phyloP scores from a whole-genome alignment of 2,113 vertebrate genomes.

The Bos taurus region DNA sequence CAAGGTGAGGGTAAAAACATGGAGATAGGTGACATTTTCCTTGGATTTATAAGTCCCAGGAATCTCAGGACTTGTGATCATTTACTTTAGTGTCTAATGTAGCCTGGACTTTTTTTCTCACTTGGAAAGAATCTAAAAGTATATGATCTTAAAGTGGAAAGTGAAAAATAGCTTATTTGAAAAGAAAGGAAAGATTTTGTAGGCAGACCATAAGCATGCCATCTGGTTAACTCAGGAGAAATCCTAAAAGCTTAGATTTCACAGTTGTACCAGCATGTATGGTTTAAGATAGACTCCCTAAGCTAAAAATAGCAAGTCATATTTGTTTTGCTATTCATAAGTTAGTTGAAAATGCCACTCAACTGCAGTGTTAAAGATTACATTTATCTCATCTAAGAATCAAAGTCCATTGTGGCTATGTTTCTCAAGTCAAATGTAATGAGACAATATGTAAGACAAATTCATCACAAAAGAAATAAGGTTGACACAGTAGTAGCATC shows the following conservation, averaged over 20 bases:
- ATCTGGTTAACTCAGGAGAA: conserved; percentile 58
- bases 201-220: conserved; percentile 53
- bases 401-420: not conserved
- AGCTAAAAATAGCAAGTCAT: conserved; percentile 48
- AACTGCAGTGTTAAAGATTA: not conserved
- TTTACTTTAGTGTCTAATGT: conserved; percentile 37
- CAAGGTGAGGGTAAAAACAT: not conserved
- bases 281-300: conserved; percentile 41
- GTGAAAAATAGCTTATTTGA: conserved; percentile 44
- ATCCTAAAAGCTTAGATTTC: conserved; percentile 42
- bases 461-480: not conserved
- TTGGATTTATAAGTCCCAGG: not conserved
- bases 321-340: conserved; percentile 25
- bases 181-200: conserved; percentile 54
- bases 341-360: conserved; percentile 37
- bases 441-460: not conserved
- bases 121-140: conserved; percentile 41
- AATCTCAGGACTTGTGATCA: not conserved
- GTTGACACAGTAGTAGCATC: not conserved
- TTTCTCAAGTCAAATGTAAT: not conserved
- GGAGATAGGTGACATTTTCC: not conserved
- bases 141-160: conserved; percentile 55
- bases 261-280: conserved; percentile 48
- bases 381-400: not conserved
- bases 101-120: not conserved